Evolutionary conservation across 2,113 vertebrate species (phyloP).

Genomic region (Pseudolaguvia tuberculata): DNA sequence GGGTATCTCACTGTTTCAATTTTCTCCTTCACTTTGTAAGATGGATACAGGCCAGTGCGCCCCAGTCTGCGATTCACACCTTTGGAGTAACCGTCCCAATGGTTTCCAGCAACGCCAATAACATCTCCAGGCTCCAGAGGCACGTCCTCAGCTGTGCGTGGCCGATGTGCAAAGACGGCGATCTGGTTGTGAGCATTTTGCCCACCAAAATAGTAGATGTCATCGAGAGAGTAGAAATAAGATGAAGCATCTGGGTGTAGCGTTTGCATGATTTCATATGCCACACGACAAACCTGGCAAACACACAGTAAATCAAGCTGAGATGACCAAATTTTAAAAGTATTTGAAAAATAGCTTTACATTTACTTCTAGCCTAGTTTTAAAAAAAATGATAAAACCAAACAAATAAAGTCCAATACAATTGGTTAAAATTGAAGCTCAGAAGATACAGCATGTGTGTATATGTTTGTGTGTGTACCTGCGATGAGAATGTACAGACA

Average conservation of each 20-base stretch:
- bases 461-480: conserved; percentile 67
- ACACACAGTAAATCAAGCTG: neutral
- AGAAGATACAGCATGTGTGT: neutral
- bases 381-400: neutral
- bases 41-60: conserved; percentile 94
- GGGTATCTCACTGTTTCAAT: conserved; percentile 97
- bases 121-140: conserved; percentile 92
- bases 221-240: conserved; percentile 93
- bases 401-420: neutral
- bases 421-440: neutral
- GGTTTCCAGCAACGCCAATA: conserved; percentile 96
- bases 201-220: conserved; percentile 98
- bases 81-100: conserved; percentile 98
- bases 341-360: neutral
- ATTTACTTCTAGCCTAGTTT: neutral
- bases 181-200: conserved; percentile 98
- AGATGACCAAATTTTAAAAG: neutral
- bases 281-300: conserved; percentile 90
- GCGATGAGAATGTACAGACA: conserved; percentile 97
- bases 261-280: conserved; percentile 98
- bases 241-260: conserved; percentile 94
- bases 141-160: conserved; percentile 87
- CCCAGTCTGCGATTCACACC: conserved; percentile 95
- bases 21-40: conserved; percentile 97
- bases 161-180: conserved; percentile 88